phyloP scores from a whole-genome alignment of 2,888 invertebrate species.

The Ischnura elegans region DNA sequence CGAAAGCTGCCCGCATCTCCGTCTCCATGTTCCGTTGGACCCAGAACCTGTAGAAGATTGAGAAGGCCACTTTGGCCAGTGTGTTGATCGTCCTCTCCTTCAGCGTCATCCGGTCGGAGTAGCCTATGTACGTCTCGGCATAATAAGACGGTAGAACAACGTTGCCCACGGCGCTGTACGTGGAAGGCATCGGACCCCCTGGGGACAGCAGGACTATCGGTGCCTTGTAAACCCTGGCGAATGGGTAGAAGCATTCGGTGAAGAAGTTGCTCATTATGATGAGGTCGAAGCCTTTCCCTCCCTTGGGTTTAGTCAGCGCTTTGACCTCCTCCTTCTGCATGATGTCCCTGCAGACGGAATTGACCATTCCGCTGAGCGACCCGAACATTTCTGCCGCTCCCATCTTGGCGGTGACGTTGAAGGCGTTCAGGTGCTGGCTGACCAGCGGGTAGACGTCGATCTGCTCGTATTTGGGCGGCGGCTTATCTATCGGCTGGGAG shows the following conservation, averaged over 20 bases:
- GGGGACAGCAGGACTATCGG: constrained; percentile 77
- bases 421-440: constrained; percentile 23
- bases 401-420: constrained; percentile 56
- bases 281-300: constrained; percentile 77
- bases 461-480: constrained; percentile 57
- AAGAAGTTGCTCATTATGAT: constrained; percentile 79
- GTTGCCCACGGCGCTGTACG: constrained; percentile 70
- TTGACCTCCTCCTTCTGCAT: constrained; percentile 70
- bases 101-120: constrained; percentile 73
- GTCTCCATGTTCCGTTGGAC: constrained; percentile 69
- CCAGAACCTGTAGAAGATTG: constrained; percentile 56
- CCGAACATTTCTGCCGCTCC: constrained; percentile 8
- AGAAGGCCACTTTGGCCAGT: constrained; percentile 66
- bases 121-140: constrained; percentile 74
- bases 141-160: constrained; percentile 74
- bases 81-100: constrained; percentile 72
- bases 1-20: constrained; percentile 16
- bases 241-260: constrained; percentile 78
- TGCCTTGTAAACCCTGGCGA: constrained; percentile 79
- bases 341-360: constrained; percentile 69
- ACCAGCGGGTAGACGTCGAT: background rate
- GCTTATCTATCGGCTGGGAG: constrained; percentile 47
- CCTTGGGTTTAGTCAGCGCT: constrained; percentile 67
- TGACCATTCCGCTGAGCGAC: constrained; percentile 70
- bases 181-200: constrained; percentile 72